Percentiles rank a stretch among this genome's conserved stretches.
phyloP scores from a whole-genome alignment of 1,140 invertebrate species.

The Lepidurus apus region DNA sequence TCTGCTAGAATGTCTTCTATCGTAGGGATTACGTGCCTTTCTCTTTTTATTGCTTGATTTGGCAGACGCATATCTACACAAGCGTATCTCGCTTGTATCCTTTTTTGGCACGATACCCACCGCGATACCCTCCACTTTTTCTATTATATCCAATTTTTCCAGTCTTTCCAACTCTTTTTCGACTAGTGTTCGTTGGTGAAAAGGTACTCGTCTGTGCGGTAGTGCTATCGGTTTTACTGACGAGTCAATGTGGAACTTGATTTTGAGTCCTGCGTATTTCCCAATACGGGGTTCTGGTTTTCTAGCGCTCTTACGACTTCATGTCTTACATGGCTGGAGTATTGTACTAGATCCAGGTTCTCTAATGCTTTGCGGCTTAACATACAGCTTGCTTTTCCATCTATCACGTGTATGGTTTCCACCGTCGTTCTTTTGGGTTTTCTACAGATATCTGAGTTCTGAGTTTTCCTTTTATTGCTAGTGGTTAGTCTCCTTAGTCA shows the following conservation, averaged over 20 bases:
- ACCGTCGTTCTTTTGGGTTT: background rate
- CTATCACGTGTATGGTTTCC: background rate
- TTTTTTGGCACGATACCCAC: slow-evolving; percentile 41
- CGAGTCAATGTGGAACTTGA: background rate
- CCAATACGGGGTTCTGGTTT: background rate
- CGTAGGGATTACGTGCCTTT: background rate
- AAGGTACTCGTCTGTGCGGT: slow-evolving; percentile 23
- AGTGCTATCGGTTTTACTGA: background rate
- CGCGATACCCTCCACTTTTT: slow-evolving; percentile 38
- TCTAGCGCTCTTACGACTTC: background rate
- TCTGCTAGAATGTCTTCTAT: background rate
- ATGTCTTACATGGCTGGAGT: background rate
- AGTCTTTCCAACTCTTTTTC: slow-evolving; percentile 27
- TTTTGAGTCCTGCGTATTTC: background rate
- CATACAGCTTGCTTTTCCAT: background rate
- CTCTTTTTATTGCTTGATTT: background rate
- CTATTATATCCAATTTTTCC: slow-evolving; percentile 38
- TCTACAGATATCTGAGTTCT: background rate
- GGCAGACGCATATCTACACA: background rate
- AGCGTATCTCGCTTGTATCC: background rate
- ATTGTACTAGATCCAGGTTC: background rate
- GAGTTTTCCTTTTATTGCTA: background rate
- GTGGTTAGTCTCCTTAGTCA: no score
- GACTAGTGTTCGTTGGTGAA: background rate
- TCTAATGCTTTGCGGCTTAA: background rate